phyloP scores from a whole-genome alignment of 2,797 vertebrate species.

The Clarias fuscus region DNA sequence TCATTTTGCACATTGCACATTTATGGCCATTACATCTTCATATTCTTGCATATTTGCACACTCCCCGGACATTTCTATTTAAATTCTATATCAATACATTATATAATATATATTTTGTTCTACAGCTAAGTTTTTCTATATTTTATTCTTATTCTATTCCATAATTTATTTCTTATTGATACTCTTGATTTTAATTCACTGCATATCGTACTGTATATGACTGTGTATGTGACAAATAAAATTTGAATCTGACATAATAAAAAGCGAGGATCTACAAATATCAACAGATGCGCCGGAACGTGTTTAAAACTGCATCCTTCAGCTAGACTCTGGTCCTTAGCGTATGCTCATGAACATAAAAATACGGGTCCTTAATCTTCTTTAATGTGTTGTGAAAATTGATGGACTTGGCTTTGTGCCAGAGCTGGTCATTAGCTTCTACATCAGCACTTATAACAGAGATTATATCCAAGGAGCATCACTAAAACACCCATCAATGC shows the following conservation, averaged over 20 bases:
- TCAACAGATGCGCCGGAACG: background rate
- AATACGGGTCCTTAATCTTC: background rate
- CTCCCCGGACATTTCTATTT: too few species aligned
- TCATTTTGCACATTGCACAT: too few species aligned
- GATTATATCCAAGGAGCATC: background rate
- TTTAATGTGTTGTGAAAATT: background rate
- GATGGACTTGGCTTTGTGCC: background rate
- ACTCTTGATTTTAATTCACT: too few species aligned
- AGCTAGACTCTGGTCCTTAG: background rate
- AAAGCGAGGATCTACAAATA: background rate
- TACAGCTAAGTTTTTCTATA: too few species aligned
- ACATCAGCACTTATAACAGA: background rate
- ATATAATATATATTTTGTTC: too few species aligned
- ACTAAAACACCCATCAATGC: constrained; percentile 20
- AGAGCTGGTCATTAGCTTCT: background rate
- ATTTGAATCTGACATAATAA: background rate
- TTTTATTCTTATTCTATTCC: too few species aligned
- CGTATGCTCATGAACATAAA: background rate
- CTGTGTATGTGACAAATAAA: too few species aligned
- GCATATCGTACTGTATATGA: too few species aligned
- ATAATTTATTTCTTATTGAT: too few species aligned
- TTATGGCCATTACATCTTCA: too few species aligned
- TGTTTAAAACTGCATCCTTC: background rate
- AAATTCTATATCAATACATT: too few species aligned
- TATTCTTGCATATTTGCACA: too few species aligned